Conservation (phyloP, 2,888 invertebrate species). For the Aricia artaxerxes region DNA sequence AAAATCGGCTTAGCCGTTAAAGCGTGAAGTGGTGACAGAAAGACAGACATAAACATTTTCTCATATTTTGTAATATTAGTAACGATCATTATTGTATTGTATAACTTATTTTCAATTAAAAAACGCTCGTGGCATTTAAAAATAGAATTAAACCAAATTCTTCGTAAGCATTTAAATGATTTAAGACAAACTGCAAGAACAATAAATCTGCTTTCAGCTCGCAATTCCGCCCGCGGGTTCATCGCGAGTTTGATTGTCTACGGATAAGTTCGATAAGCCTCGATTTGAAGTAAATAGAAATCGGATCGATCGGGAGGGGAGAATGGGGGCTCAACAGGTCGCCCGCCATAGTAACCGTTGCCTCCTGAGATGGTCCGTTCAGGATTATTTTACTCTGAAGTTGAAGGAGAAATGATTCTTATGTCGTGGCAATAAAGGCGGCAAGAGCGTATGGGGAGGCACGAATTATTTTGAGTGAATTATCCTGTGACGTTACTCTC, state of each 20-base stretch:
- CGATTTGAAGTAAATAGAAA: conserved; percentile 43
- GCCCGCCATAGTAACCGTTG: conserved; percentile 47
- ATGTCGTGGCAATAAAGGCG: background rate
- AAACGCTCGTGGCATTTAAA: too few species aligned
- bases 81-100: too few species aligned
- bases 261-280: conserved; percentile 44
- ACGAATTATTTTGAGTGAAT: conserved; percentile 44
- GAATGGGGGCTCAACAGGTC: conserved; percentile 52
- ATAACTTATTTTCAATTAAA: too few species aligned
- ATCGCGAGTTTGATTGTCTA: conserved; percentile 41
- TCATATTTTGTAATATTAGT: too few species aligned
- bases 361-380: conserved; percentile 24
- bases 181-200: conserved; percentile 17
- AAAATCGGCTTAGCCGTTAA: too few species aligned
- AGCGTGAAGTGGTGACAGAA: too few species aligned
- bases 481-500: conserved; percentile 44
- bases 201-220: conserved; percentile 36
- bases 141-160: too few species aligned
- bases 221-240: conserved; percentile 35
- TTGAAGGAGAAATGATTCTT: background rate
- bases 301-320: conserved; percentile 40
- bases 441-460: conserved; percentile 35
- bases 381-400: background rate
- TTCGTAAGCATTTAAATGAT: background rate
- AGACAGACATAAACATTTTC: too few species aligned